Conservation (phyloP, 2,888 invertebrate species). For the Heliconius cydno region DNA sequence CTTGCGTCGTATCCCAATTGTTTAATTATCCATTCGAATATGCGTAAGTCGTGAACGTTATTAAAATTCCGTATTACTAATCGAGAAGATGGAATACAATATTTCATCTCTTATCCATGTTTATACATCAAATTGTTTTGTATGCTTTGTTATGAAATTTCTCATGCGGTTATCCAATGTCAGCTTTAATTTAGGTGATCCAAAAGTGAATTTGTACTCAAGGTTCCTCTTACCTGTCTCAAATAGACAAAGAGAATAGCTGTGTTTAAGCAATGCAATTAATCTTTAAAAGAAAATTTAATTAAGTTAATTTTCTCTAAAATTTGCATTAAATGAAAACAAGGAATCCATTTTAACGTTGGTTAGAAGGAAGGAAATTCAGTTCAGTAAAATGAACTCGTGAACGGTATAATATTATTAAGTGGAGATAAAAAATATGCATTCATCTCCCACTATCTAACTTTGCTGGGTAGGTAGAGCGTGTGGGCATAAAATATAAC, state of each 20-base stretch:
- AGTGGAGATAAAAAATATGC: neutral
- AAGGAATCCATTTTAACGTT: neutral
- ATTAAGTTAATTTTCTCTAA: neutral
- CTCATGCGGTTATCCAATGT: slow-evolving; percentile 40
- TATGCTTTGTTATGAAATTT: slow-evolving; percentile 38
- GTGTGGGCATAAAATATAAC: no score
- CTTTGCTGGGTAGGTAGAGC: no score
- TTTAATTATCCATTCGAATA: slow-evolving; percentile 76
- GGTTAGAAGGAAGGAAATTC: no score
- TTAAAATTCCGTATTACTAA: slow-evolving; percentile 54
- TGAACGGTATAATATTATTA: neutral
- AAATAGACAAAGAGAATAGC: slow-evolving; percentile 31
- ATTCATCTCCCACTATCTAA: no score
- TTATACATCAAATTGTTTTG: slow-evolving; percentile 68
- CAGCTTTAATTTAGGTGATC: slow-evolving; percentile 33
- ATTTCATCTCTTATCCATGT: slow-evolving; percentile 49
- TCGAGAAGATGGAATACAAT: slow-evolving; percentile 37
- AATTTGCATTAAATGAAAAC: neutral
- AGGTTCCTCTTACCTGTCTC: slow-evolving; percentile 40
- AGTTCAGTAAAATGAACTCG: no score
- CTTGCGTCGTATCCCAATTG: slow-evolving; percentile 76
- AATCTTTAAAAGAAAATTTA: neutral
- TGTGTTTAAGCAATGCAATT: neutral
- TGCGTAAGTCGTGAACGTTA: slow-evolving; percentile 63
- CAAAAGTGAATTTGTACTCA: slow-evolving; percentile 38